phyloP scores from a whole-genome alignment of 2,888 invertebrate genomes.

The Diadegma fenestrale region DNA sequence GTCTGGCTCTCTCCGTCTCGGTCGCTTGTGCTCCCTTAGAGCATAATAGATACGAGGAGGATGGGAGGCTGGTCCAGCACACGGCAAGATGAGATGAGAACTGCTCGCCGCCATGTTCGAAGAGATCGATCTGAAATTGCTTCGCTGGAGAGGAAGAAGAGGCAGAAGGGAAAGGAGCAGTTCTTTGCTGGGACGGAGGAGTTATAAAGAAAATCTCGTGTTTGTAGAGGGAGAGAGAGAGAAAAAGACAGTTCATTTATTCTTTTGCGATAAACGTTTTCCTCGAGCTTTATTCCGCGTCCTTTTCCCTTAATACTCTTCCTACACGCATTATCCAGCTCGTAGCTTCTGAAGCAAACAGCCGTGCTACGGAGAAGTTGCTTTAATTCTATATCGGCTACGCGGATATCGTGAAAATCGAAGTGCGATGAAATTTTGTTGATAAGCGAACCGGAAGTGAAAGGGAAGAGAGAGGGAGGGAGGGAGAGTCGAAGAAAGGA shows the following conservation, averaged over 20 bases:
- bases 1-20: neutral
- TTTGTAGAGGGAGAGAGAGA: slow-evolving; percentile 38
- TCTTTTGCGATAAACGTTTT: slow-evolving; percentile 17
- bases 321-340: neutral
- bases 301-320: slow-evolving; percentile 25
- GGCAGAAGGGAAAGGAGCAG: slow-evolving; percentile 44
- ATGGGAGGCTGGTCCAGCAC: slow-evolving; percentile 30
- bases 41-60: slow-evolving; percentile 46
- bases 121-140: slow-evolving; percentile 73
- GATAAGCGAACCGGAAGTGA: slow-evolving; percentile 56
- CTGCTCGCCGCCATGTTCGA: slow-evolving; percentile 51
- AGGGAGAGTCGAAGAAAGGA: slow-evolving; percentile 47
- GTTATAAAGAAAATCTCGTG: slow-evolving; percentile 17
- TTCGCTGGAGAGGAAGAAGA: slow-evolving; percentile 71
- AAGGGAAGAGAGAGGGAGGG: slow-evolving; percentile 53
- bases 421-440: slow-evolving; percentile 32
- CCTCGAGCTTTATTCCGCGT: slow-evolving; percentile 8
- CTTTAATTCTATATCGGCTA: slow-evolving; percentile 12
- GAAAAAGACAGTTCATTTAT: slow-evolving; percentile 43
- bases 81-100: slow-evolving; percentile 43
- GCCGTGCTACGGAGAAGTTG: neutral
- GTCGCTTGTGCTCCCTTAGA: neutral
- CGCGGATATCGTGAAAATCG: slow-evolving; percentile 18
- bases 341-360: slow-evolving; percentile 36
- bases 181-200: neutral